phyloP scores from a whole-genome alignment of 2,113 vertebrate species.

The Toxotes chatareus region DNA sequence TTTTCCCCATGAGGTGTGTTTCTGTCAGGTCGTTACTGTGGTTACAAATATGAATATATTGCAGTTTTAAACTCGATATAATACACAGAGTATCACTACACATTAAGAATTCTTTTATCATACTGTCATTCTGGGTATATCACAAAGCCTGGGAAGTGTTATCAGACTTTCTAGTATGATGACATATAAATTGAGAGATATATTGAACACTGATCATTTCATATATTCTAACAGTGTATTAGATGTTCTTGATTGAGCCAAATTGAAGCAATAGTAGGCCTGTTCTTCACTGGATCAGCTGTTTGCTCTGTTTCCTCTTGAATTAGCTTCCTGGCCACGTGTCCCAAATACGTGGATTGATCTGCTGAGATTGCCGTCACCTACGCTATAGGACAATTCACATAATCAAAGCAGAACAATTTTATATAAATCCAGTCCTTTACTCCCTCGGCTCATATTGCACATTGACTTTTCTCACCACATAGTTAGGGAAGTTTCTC shows the following conservation, averaged over 20 bases:
- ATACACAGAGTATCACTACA: background rate
- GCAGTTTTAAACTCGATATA: background rate
- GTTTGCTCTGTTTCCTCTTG: conserved; percentile 2
- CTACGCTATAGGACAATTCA: conserved; percentile 26
- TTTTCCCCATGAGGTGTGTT: background rate
- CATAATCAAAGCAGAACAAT: conserved; percentile 51
- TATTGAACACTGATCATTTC: background rate
- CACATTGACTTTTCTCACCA: conserved; percentile 66
- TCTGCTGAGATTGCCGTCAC: conserved; percentile 8
- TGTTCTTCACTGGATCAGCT: background rate
- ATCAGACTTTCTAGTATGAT: background rate
- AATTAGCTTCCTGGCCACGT: background rate
- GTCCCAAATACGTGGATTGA: conserved; percentile 19
- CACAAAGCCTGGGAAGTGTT: background rate
- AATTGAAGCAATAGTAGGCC: background rate
- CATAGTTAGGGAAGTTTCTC: conserved; percentile 68
- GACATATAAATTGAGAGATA: background rate
- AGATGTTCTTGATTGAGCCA: background rate
- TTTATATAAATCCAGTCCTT: conserved; percentile 34
- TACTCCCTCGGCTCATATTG: conserved; percentile 33
- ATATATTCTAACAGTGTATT: background rate
- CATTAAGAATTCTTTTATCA: background rate
- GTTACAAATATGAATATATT: background rate
- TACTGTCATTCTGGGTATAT: background rate
- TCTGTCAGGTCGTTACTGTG: background rate